A percentile compares a stretch with the other conserved stretches of the same genome.
phyloP scores from a whole-genome alignment of 2,797 vertebrate species.

The Carduelis carduelis region DNA sequence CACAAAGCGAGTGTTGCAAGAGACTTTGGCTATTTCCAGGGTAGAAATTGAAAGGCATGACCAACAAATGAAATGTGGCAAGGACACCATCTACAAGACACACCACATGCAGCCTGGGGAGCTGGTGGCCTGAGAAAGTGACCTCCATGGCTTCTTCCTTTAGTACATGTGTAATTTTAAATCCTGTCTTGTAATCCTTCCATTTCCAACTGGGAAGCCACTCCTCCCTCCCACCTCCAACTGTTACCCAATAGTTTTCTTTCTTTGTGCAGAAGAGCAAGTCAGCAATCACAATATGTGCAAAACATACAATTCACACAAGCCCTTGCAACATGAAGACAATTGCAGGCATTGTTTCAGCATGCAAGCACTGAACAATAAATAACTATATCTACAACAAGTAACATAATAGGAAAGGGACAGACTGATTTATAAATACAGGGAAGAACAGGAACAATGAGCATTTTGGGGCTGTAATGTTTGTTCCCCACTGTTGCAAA shows the following conservation, averaged over 20 bases:
- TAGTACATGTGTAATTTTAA: conserved; percentile 39
- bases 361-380: conserved; percentile 82
- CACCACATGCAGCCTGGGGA: conserved; percentile 6
- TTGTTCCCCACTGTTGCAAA: conserved; percentile 31
- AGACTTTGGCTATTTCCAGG: conserved; percentile 63
- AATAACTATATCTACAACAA: conserved; percentile 77
- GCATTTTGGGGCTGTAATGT: not conserved
- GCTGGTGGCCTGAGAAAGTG: conserved; percentile 56
- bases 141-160: conserved; percentile 64
- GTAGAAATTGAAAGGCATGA: conserved; percentile 62
- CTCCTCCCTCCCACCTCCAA: conserved; percentile 24
- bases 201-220: conserved; percentile 50
- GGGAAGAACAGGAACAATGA: conserved; percentile 55
- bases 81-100: conserved; percentile 34
- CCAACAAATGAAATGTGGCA: conserved; percentile 46
- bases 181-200: conserved; percentile 69
- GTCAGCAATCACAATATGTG: conserved; percentile 73
- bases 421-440: conserved; percentile 77
- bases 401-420: conserved; percentile 67
- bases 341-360: conserved; percentile 74
- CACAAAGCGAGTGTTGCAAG: conserved; percentile 48
- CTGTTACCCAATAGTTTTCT: conserved; percentile 54
- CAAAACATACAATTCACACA: conserved; percentile 74
- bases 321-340: conserved; percentile 73
- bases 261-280: conserved; percentile 76